These are phyloP conservation scores for Oscheius onirici DNA, from an alignment of 2,888 invertebrate genomes.

Conservation along the genomic window DNA sequence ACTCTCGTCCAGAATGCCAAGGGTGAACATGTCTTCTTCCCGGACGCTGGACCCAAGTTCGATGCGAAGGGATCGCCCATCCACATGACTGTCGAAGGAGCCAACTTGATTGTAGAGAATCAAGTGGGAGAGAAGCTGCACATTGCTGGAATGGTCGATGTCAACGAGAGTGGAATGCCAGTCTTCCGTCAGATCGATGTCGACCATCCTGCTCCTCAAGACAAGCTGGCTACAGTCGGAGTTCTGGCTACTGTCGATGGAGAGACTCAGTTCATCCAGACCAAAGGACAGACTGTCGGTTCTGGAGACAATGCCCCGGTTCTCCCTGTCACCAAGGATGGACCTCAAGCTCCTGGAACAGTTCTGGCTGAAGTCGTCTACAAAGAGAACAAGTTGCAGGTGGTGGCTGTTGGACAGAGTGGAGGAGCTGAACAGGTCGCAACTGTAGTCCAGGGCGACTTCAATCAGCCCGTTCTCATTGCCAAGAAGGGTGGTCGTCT, in stretches of 20 bases:
- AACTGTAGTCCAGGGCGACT: not conserved
- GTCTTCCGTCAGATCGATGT: no score
- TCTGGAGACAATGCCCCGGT: constrained; percentile 11
- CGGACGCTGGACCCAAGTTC: constrained; percentile 4
- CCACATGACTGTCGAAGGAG: not conserved
- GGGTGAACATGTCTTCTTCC: constrained; percentile 8
- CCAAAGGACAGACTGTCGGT: constrained; percentile 21
- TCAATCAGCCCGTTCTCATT: constrained; percentile 10
- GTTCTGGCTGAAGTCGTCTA: not conserved
- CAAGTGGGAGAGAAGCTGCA: not conserved
- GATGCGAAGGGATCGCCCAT: constrained; percentile 9
- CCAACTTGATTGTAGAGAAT: not conserved
- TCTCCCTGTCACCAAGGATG: constrained; percentile 6
- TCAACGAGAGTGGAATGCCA: no score
- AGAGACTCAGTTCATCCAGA: not conserved
- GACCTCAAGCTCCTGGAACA: not conserved
- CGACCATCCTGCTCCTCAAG: no score
- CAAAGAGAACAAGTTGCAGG: not conserved
- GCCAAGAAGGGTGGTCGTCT: not conserved
- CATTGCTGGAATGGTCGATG: no score
- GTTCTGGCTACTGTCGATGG: not conserved
- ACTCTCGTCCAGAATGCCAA: not conserved
- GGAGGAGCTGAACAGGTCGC: not conserved
- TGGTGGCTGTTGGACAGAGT: not conserved
- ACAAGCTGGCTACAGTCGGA: constrained; percentile 4